These are phyloP conservation scores for Girardia tigrina DNA, from an alignment of 2,888 invertebrate species.

Conservation along the genomic window DNA sequence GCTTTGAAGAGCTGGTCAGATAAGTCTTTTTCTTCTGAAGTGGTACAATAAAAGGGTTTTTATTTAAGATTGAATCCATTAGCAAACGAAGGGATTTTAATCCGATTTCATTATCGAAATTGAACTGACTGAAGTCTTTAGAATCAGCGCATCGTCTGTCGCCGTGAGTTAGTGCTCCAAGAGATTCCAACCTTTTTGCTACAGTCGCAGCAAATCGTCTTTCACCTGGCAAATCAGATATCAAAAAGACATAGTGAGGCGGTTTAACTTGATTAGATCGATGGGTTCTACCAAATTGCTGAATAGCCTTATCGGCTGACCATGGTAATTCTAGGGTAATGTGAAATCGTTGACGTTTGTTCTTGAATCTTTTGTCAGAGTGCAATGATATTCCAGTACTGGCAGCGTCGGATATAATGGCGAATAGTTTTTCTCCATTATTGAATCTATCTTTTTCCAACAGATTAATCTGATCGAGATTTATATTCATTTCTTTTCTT, in stretches of 20 bases:
- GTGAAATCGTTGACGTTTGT: constrained; percentile 45
- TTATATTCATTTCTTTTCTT: constrained; percentile 80
- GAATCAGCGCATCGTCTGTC: constrained; percentile 93
- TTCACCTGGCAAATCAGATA: constrained; percentile 94
- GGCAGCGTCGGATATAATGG: constrained; percentile 49
- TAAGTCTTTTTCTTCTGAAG: background rate
- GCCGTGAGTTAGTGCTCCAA: constrained; percentile 93
- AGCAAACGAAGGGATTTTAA: constrained; percentile 35
- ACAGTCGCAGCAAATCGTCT: constrained; percentile 88
- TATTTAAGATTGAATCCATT: background rate
- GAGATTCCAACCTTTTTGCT: constrained; percentile 80
- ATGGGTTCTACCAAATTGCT: constrained; percentile 48
- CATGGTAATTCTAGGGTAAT: constrained; percentile 47
- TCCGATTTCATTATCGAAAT: constrained; percentile 75
- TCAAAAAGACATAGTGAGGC: constrained; percentile 94
- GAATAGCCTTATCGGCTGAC: constrained; percentile 49
- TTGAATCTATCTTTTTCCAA: constrained; percentile 45
- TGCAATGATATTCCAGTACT: constrained; percentile 49
- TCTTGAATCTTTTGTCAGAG: constrained; percentile 43
- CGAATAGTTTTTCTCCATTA: constrained; percentile 45
- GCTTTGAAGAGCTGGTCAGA: background rate
- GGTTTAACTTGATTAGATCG: constrained; percentile 55
- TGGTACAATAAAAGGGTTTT: background rate
- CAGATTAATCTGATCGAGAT: constrained; percentile 84
- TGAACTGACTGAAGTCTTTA: constrained; percentile 86